These are phyloP conservation scores for Epizoanthus fatuus DNA, from an alignment of 92 coral and sea anemone genomes.

Conservation along the genomic window DNA sequence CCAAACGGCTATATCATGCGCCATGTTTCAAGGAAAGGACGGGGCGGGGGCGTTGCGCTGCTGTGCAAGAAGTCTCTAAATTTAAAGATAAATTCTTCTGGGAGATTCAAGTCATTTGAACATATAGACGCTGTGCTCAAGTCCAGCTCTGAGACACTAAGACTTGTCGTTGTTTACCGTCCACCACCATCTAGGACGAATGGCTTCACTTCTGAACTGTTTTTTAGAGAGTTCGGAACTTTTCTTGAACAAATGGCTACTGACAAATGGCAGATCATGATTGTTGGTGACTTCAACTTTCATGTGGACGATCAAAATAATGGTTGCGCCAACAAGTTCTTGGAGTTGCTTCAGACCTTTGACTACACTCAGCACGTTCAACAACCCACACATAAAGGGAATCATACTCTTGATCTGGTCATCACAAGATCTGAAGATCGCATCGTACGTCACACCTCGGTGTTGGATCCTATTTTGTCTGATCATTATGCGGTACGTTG, in stretches of 20 bases:
- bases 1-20: conserved; percentile 31
- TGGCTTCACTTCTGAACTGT: conserved; percentile 3
- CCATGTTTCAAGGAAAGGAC: conserved; percentile 22
- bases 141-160: conserved; percentile 10
- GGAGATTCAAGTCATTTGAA: conserved; percentile 32
- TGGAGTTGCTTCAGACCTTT: not conserved
- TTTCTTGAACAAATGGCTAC: not conserved
- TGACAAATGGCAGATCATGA: not conserved
- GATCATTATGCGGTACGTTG: conserved; percentile 34
- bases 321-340: not conserved
- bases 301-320: conserved; percentile 15
- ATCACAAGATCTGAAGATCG: conserved; percentile 3
- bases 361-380: conserved; percentile 19
- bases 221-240: conserved; percentile 7
- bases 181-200: conserved; percentile 24
- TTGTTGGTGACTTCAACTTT: conserved; percentile 30
- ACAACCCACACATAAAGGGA: conserved; percentile 4
- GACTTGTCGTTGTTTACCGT: conserved; percentile 12
- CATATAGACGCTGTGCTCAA: conserved; percentile 17
- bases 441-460: conserved; percentile 9
- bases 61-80: conserved; percentile 34
- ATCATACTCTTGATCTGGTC: not conserved
- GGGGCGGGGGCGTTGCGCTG: conserved; percentile 41
- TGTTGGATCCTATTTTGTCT: conserved; percentile 5
- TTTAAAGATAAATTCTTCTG: not conserved